Conservation (phyloP, 2,888 invertebrate genomes). For the Melinopterus prodromus region DNA sequence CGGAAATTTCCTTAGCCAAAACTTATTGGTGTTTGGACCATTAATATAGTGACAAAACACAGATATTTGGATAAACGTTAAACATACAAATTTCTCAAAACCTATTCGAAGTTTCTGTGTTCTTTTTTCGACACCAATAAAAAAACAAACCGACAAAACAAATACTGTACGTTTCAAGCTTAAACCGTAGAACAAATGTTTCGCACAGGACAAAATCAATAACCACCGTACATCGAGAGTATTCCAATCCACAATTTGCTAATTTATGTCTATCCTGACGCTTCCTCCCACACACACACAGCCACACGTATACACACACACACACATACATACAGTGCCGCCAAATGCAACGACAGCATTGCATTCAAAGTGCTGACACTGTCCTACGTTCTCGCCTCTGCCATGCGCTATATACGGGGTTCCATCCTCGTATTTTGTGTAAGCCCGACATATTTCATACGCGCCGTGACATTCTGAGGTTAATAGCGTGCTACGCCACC, state of each 20-base stretch:
- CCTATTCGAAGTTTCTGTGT: too few relatives aligned
- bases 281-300: not conserved
- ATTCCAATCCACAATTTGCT: not conserved
- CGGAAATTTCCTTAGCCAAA: too few relatives aligned
- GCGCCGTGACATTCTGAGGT: not conserved
- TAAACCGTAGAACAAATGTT: not conserved
- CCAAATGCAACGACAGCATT: not conserved
- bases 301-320: too few relatives aligned
- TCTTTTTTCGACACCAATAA: too few relatives aligned
- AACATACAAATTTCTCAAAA: too few relatives aligned
- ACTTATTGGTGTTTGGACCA: too few relatives aligned
- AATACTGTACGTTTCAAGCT: too few relatives aligned
- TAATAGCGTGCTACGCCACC: not conserved
- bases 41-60: too few relatives aligned
- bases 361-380: not conserved
- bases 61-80: too few relatives aligned
- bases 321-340: not conserved
- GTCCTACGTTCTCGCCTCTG: not conserved
- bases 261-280: not conserved
- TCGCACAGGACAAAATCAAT: not conserved
- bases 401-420: not conserved
- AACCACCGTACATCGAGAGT: not conserved
- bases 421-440: not conserved
- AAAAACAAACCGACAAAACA: too few relatives aligned
- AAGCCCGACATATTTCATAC: not conserved